These are phyloP conservation scores for Onchidella celtica DNA, from an alignment of 2,888 invertebrate species.

Conservation along the genomic window DNA sequence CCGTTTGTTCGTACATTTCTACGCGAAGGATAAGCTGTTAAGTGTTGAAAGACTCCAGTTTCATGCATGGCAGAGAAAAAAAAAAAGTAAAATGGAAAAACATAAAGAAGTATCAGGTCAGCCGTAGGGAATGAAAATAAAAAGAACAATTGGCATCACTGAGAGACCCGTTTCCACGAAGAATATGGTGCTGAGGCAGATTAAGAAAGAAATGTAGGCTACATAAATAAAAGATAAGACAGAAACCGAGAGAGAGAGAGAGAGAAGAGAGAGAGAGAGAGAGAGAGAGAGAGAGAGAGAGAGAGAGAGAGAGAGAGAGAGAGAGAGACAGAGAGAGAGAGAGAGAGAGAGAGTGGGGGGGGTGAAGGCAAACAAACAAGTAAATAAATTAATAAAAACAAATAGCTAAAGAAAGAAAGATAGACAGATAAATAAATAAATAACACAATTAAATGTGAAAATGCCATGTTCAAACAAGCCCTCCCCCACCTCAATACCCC, in stretches of 20 bases:
- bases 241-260: background rate
- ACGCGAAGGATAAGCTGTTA: too few species aligned
- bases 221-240: background rate
- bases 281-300: conserved; percentile 33
- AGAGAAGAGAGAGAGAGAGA: conserved; percentile 23
- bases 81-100: background rate
- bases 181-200: conserved; percentile 18
- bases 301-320: conserved; percentile 35
- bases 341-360: conserved; percentile 32
- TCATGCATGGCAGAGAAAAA: background rate
- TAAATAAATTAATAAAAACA: conserved; percentile 4
- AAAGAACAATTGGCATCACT: too few species aligned
- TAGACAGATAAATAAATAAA: too few species aligned
- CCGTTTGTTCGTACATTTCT: too few species aligned
- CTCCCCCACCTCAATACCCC: too few species aligned
- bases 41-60: too few species aligned
- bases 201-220: background rate
- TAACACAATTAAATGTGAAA: too few species aligned
- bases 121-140: background rate
- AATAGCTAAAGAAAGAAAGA: too few species aligned
- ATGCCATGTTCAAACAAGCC: too few species aligned
- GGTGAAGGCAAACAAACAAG: background rate
- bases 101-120: background rate
- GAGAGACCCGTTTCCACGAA: background rate
- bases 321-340: conserved; percentile 29